A percentile compares a stretch with the other conserved stretches of the same genome.
Evolutionary conservation across 2,797 vertebrate species (phyloP).

Genomic region (Amphiprion clarkii): DNA sequence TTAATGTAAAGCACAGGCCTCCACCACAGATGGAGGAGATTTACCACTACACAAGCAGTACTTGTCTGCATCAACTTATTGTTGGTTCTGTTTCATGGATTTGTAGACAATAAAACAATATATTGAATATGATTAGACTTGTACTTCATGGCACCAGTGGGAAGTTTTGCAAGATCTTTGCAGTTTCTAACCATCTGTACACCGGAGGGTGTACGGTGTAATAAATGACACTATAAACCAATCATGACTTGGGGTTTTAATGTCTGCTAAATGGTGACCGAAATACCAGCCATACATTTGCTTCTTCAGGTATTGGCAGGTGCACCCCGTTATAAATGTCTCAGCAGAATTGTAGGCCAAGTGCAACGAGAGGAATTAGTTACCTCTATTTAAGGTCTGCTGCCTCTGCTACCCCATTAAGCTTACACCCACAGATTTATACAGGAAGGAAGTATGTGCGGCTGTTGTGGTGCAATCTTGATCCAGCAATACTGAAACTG

Average conservation of each 20-base stretch:
- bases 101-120: constrained; percentile 3
- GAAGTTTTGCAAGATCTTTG: background rate
- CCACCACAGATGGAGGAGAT: background rate
- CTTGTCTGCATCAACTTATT: background rate
- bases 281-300: constrained; percentile 62
- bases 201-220: constrained; percentile 3
- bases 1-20: background rate
- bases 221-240: constrained; percentile 50
- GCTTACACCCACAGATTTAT: constrained; percentile 72
- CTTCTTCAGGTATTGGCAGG: constrained; percentile 67
- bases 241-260: constrained; percentile 49
- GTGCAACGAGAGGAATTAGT: constrained; percentile 70
- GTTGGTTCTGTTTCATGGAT: background rate
- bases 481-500: constrained; percentile 55
- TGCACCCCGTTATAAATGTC: constrained; percentile 59
- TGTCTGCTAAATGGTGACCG: constrained; percentile 55
- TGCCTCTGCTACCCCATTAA: constrained; percentile 61
- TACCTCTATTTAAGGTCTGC: constrained; percentile 73
- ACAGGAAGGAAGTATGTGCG: constrained; percentile 47
- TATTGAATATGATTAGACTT: background rate
- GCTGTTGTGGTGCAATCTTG: constrained; percentile 49
- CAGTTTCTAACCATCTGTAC: background rate
- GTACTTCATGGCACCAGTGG: background rate
- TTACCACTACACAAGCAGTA: background rate
- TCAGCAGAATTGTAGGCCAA: constrained; percentile 65